Evolutionary conservation across 2,888 invertebrate genomes (phyloP), one percentile per base, ranked within the genome.

Genomic region (Leptarthrus brevirostris): DNA sequence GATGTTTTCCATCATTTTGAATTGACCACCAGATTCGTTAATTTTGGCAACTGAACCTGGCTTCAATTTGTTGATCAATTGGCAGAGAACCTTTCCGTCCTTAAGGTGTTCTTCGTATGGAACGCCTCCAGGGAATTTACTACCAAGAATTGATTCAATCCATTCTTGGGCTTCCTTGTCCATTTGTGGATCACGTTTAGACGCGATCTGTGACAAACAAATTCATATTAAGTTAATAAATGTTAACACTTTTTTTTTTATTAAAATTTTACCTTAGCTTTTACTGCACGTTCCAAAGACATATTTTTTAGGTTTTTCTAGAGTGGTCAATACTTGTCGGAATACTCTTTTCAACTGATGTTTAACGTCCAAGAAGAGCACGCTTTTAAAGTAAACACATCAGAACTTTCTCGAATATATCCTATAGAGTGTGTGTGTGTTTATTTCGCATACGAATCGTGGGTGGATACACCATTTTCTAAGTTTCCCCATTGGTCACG

Each of bases 1-100:
- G 86, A 98, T 96, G 89, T 99, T 99, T 86, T 99, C 98, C 98
- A 99, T 99, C 92, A 98, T 93, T 85, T 98, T 98, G 91, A 99
- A 99, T 84, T 97, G 97, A 83, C 97, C 97, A 79, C 97, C 97
- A 58, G 92, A 90, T 79, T 92, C 90, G 89, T 98, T 97, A 87
- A 98, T 92, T 86, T 97, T 98, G 82, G 90, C 83, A 76, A 98
- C 88, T 77, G 94, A 88, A 80, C 96, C 96, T 58, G 98, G 98
- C 78, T 90, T 87, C 79, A 99, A 86, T 84, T 93, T 95, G 90
- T 99, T 98, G 87, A 98, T 95, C 81, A 99, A 86, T 82, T 92
- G 92, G 89, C 97, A 98, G 78, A 98, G 90, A 77, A 97, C 91
- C 79, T 93, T 92, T 74, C 97, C 97, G 86, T 98, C 97, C 85